Evolutionary conservation across 2,888 invertebrate genomes (phyloP).

Genomic region (Oeneis ivallda): DNA sequence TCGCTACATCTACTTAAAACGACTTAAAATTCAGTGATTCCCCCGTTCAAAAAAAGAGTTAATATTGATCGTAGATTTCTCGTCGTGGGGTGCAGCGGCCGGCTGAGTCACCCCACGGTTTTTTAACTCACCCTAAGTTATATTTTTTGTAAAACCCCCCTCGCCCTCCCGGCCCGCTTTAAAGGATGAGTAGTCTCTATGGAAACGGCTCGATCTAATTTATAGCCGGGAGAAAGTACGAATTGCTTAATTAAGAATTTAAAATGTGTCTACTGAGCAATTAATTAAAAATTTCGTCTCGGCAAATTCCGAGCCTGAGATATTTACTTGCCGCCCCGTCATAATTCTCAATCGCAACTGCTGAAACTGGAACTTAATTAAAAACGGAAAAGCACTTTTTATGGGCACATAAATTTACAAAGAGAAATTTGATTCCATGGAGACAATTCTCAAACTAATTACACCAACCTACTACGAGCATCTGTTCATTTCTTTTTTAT

Average conservation of each 20-base stretch:
- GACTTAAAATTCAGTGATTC: slow-evolving; percentile 79
- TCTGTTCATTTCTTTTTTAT: not conserved
- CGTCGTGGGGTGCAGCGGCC: slow-evolving; percentile 82
- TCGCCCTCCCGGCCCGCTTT: slow-evolving; percentile 74
- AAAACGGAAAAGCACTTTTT: slow-evolving; percentile 36
- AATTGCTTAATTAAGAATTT: slow-evolving; percentile 82
- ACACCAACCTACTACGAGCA: not conserved
- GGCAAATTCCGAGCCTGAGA: slow-evolving; percentile 55
- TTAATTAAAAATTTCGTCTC: slow-evolving; percentile 76
- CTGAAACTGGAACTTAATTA: slow-evolving; percentile 66
- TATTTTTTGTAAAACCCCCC: slow-evolving; percentile 79
- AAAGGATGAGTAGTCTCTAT: slow-evolving; percentile 83
- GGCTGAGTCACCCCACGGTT: slow-evolving; percentile 83
- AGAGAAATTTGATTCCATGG: slow-evolving; percentile 17
- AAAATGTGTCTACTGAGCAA: slow-evolving; percentile 78
- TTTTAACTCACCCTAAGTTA: slow-evolving; percentile 83
- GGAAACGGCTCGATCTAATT: slow-evolving; percentile 82
- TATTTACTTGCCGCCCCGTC: slow-evolving; percentile 50
- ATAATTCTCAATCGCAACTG: slow-evolving; percentile 43
- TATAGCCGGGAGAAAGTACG: slow-evolving; percentile 81
- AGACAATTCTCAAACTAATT: slow-evolving; percentile 20
- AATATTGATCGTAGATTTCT: slow-evolving; percentile 83
- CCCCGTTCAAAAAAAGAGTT: slow-evolving; percentile 81
- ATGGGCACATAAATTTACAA: slow-evolving; percentile 25
- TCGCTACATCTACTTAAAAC: slow-evolving; percentile 57